Conservation (phyloP, 2,888 invertebrate species). For the Agrenia bidenticulata region DNA sequence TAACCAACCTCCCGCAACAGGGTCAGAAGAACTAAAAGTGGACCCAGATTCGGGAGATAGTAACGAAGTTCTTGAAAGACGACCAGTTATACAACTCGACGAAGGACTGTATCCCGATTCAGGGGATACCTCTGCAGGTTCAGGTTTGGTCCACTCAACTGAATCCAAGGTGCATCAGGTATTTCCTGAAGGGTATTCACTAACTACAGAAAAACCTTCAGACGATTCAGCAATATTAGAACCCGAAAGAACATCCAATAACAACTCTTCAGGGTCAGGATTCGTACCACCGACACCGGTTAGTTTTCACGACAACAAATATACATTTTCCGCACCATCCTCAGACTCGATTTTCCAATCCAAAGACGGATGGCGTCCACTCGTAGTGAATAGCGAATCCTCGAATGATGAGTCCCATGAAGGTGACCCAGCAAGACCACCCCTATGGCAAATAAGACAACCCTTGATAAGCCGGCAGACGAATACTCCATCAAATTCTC, state of each 20-base stretch:
- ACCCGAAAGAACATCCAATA: slow-evolving; percentile 11
- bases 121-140: neutral
- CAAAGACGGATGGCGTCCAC: slow-evolving; percentile 50
- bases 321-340: slow-evolving; percentile 37
- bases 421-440: neutral
- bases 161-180: slow-evolving; percentile 15
- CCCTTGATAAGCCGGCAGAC: too few species aligned
- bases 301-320: slow-evolving; percentile 48
- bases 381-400: slow-evolving; percentile 29
- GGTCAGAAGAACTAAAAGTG: slow-evolving; percentile 10
- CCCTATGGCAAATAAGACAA: neutral
- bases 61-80: neutral
- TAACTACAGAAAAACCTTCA: neutral
- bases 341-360: slow-evolving; percentile 33
- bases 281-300: slow-evolving; percentile 45
- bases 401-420: neutral
- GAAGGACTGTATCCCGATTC: slow-evolving; percentile 1
- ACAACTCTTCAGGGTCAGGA: slow-evolving; percentile 18
- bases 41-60: slow-evolving; percentile 1
- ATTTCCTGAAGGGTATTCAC: slow-evolving; percentile 5
- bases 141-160: neutral
- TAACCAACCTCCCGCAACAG: neutral
- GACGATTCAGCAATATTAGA: slow-evolving; percentile 11
- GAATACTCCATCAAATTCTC: too few species aligned
- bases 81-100: neutral